Evolutionary conservation across 1,140 invertebrate genomes (phyloP), one percentile per base, ranked within the genome.

Genomic region (Colletes gigas): DNA sequence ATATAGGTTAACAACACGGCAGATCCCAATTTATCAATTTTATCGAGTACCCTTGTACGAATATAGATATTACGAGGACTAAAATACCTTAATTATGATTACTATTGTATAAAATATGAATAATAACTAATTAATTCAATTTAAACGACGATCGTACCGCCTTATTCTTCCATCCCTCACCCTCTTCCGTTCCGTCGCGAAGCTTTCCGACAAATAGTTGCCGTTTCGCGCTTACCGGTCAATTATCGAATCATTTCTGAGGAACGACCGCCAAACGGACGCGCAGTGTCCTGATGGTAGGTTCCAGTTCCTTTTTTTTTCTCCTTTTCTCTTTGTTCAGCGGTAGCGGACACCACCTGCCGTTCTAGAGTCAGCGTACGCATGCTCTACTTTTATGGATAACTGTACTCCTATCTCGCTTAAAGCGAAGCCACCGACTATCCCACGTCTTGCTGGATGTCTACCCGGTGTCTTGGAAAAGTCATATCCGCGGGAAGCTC

Each of bases 111-210:
- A 92, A 92, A 92, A 91, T 92, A 92, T 91, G 89, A 92, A 92
- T 92, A 92, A 92, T 92, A 92, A 92, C 89, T 92, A 92, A 92
- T 91, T 92, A 92, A 92, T 92, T 92, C 90, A 92, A 92, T 92
- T 92, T 91, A 90, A 90, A 82, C 52, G 30, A 4, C 9, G 41
- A 12, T 9, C 9, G 14, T 30, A 39, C 12, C 6, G 5, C 0
- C 4, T 70, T 7, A 21, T 59, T 66, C 9, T 6, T 12, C 21
- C 4, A 17, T 30, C 17, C 15, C 21, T 39, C 14, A 5, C 9
- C 44, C 50, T 9, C 50, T 50, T 50, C 7, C 8, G 3, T 50
- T 12, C 10, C 50, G 8, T 12, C 50, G 9, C 6, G 44, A 47
- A 47, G 6, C 44, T 47, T 47, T 47, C 44, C 9, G 9, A 47